phyloP scores from a whole-genome alignment of 2,888 invertebrate species.

The Trypoxylon attenuatum region DNA sequence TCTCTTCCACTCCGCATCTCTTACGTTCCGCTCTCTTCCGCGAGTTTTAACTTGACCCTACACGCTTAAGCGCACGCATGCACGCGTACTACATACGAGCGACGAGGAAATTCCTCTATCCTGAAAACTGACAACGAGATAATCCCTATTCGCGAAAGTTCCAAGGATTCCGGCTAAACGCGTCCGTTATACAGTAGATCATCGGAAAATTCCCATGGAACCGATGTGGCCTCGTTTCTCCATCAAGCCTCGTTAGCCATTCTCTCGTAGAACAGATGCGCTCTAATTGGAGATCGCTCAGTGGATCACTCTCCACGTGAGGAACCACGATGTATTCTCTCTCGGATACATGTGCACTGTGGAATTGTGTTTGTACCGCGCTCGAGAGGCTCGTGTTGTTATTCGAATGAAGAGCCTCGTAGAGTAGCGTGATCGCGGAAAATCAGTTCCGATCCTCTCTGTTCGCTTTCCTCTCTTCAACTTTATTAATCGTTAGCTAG shows the following conservation, averaged over 20 bases:
- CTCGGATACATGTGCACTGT: too few species aligned
- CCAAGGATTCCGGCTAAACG: conserved; percentile 18
- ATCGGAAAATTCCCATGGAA: conserved; percentile 38
- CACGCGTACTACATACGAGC: too few species aligned
- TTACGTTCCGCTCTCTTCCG: too few species aligned
- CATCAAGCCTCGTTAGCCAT: conserved; percentile 55
- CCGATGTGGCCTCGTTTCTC: conserved; percentile 50
- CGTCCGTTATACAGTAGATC: conserved; percentile 45
- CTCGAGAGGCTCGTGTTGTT: conserved; percentile 47
- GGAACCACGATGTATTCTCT: conserved; percentile 21
- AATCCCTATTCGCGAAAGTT: conserved; percentile 5
- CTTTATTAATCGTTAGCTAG: too few species aligned
- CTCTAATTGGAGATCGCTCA: conserved; percentile 51
- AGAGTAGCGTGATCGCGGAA: too few species aligned
- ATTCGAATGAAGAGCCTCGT: too few species aligned
- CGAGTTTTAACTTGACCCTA: too few species aligned
- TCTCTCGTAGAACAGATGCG: conserved; percentile 41
- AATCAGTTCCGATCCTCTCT: too few species aligned
- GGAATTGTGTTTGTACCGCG: conserved; percentile 10
- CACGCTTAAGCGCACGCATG: too few species aligned
- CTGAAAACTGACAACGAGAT: not conserved
- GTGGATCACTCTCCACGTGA: conserved; percentile 35
- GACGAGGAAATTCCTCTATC: too few species aligned
- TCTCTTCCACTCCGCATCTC: too few species aligned
- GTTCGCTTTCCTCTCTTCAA: too few species aligned